Conservation (phyloP, 2,888 invertebrate genomes). For the Drosophila neotestacea region DNA sequence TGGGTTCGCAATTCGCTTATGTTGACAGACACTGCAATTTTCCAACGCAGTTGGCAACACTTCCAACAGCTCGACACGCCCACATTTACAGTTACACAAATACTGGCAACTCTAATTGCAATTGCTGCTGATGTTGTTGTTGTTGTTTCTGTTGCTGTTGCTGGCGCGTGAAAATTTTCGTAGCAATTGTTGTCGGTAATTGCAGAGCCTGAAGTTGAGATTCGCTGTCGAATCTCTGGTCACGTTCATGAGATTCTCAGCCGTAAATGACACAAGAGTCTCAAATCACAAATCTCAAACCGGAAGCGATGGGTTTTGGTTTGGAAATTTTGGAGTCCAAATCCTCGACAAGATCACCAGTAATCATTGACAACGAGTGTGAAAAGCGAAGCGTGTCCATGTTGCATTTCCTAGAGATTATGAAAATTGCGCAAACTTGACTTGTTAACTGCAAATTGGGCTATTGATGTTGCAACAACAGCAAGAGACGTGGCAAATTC, state of each 20-base stretch:
- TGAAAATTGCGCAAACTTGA: slow-evolving; percentile 41
- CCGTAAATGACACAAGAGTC: slow-evolving; percentile 45
- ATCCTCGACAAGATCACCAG: slow-evolving; percentile 30
- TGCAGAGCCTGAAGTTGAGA: slow-evolving; percentile 13
- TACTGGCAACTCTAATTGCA: slow-evolving; percentile 45
- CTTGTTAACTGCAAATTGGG: slow-evolving; percentile 13
- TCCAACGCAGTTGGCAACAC: slow-evolving; percentile 34
- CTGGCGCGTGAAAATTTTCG: slow-evolving; percentile 60
- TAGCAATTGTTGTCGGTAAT: slow-evolving; percentile 48
- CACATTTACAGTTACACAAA: slow-evolving; percentile 52
- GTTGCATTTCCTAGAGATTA: slow-evolving; percentile 53
- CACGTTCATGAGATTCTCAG: slow-evolving; percentile 68
- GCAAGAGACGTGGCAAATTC: slow-evolving; percentile 38
- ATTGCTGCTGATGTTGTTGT: slow-evolving; percentile 34
- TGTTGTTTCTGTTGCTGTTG: slow-evolving; percentile 30
- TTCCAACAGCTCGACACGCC: slow-evolving; percentile 52
- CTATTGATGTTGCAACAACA: slow-evolving; percentile 18
- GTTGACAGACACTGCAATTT: slow-evolving; percentile 64
- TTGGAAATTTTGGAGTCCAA: not conserved
- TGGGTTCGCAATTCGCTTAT: slow-evolving; percentile 29
- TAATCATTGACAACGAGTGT: slow-evolving; percentile 48
- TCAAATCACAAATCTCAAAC: slow-evolving; percentile 16
- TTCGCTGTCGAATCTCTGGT: slow-evolving; percentile 38
- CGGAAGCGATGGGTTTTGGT: slow-evolving; percentile 52
- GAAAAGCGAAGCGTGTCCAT: slow-evolving; percentile 52